phyloP scores from a whole-genome alignment of 2,113 vertebrate species.

The Equus przewalskii region DNA sequence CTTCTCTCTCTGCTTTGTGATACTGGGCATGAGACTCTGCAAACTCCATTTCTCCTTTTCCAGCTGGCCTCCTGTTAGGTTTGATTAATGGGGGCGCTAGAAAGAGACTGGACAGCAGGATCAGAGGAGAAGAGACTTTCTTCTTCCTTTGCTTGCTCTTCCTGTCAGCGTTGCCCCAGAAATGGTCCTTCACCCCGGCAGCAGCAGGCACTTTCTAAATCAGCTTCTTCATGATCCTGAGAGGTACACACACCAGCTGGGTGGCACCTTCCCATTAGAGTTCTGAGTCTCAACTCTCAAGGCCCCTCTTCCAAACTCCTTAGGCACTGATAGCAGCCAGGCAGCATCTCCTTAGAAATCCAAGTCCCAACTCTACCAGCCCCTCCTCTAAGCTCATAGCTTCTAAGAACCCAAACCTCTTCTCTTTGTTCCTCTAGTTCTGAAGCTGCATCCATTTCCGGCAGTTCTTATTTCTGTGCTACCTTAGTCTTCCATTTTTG shows the following conservation, averaged over 20 bases:
- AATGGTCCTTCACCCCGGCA: neutral
- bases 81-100: neutral
- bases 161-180: neutral
- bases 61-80: neutral
- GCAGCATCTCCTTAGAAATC: neutral
- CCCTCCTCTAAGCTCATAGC: neutral
- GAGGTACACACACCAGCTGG: neutral
- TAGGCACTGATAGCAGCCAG: neutral
- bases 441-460: neutral
- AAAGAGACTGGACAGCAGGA: neutral
- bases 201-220: neutral
- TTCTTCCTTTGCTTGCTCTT: neutral
- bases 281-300: neutral
- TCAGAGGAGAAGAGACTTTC: neutral
- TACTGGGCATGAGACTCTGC: neutral
- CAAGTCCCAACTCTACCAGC: neutral
- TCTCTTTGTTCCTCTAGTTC: neutral
- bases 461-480: neutral
- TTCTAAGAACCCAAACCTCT: neutral
- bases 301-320: neutral
- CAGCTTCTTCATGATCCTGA: neutral
- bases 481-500: neutral
- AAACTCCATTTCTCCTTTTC: constrained; percentile 37
- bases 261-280: neutral
- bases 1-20: neutral